phyloP scores from a whole-genome alignment of 1,140 invertebrate genomes.

The Onthophagus taurus region DNA sequence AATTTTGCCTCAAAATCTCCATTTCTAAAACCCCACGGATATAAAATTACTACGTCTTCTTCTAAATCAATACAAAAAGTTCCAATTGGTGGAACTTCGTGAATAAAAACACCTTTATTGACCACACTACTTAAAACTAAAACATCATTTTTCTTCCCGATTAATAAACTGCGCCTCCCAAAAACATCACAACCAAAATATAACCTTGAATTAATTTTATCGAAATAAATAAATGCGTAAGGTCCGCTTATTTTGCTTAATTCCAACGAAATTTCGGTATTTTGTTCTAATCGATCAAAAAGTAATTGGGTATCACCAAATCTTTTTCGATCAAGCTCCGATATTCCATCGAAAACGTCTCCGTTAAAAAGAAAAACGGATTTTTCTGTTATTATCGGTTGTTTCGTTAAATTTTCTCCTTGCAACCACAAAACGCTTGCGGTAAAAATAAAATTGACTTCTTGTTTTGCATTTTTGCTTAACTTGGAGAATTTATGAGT shows the following conservation, averaged over 20 bases:
- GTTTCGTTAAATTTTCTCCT: slow-evolving; percentile 44
- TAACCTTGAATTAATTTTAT: slow-evolving; percentile 49
- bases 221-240: slow-evolving; percentile 72
- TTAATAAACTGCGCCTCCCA: slow-evolving; percentile 73
- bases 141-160: slow-evolving; percentile 42
- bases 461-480: slow-evolving; percentile 35
- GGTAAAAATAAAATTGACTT: slow-evolving; percentile 56
- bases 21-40: slow-evolving; percentile 37
- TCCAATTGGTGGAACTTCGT: slow-evolving; percentile 67
- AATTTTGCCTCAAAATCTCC: slow-evolving; percentile 32
- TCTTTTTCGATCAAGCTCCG: slow-evolving; percentile 17
- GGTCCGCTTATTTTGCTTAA: slow-evolving; percentile 63
- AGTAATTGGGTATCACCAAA: slow-evolving; percentile 39
- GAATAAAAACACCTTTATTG: slow-evolving; percentile 42
- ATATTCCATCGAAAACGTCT: slow-evolving; percentile 57
- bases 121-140: slow-evolving; percentile 52
- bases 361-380: slow-evolving; percentile 72
- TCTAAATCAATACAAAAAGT: slow-evolving; percentile 54
- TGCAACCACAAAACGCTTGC: slow-evolving; percentile 62
- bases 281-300: slow-evolving; percentile 31
- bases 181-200: slow-evolving; percentile 82
- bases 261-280: slow-evolving; percentile 38
- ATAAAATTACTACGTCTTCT: slow-evolving; percentile 36
- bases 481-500: slow-evolving; percentile 14
- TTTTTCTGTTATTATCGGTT: slow-evolving; percentile 49